These are phyloP conservation scores for Tarsius wallacei DNA, from an alignment of 2,797 vertebrate genomes.

Conservation along the genomic window DNA sequence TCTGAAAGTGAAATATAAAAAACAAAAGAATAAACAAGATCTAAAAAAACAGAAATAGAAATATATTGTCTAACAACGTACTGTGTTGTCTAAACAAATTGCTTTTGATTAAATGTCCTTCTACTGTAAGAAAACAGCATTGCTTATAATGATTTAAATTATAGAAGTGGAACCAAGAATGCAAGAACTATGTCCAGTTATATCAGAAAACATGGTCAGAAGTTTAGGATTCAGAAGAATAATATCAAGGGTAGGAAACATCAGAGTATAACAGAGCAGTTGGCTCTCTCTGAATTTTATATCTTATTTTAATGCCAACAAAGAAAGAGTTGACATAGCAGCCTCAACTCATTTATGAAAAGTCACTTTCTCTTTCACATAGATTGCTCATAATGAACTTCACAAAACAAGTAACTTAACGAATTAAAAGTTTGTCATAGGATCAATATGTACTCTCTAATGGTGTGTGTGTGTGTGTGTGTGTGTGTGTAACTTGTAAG, in stretches of 20 bases:
- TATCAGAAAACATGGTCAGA: conserved; percentile 26
- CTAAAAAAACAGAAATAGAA: background rate
- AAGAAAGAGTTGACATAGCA: conserved; percentile 10
- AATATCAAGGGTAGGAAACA: background rate
- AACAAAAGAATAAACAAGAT: background rate
- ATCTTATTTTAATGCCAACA: conserved; percentile 44
- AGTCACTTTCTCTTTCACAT: background rate
- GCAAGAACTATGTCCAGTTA: background rate
- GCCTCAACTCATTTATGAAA: conserved; percentile 46
- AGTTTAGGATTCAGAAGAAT: conserved; percentile 14
- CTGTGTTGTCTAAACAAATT: conserved; percentile 12
- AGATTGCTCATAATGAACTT: conserved; percentile 43
- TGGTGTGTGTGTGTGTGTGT: background rate
- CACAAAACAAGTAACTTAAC: conserved; percentile 25
- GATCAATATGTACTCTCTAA: conserved; percentile 13
- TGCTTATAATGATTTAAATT: conserved; percentile 38
- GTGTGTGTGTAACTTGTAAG: background rate
- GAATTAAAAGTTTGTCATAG: conserved; percentile 47
- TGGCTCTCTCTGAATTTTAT: conserved; percentile 33
- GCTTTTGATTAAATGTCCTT: background rate
- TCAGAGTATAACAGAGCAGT: background rate
- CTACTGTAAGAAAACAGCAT: conserved; percentile 22
- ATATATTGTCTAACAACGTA: conserved; percentile 49
- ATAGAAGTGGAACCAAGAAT: background rate
- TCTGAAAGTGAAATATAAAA: background rate